Conservation (phyloP, 2,888 invertebrate genomes). For the Leucoma salicis region DNA sequence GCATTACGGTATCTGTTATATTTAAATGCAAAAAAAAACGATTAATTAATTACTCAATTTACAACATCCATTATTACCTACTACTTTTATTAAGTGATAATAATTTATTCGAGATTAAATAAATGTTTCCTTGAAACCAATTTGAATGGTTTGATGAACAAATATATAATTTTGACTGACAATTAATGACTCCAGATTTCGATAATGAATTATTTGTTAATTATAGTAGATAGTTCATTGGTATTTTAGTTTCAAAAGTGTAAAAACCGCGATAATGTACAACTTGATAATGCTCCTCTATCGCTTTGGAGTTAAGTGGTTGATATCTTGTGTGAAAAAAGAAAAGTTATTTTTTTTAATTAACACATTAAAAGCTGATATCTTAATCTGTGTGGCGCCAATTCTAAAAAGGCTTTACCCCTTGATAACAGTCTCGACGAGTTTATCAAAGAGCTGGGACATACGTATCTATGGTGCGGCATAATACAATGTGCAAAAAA, state of each 20-base stretch:
- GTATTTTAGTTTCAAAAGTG: conserved; percentile 62
- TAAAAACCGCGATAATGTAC: conserved; percentile 74
- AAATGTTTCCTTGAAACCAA: conserved; percentile 21
- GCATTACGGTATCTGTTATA: too few relatives aligned
- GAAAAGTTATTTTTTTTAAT: conserved; percentile 73
- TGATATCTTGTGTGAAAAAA: conserved; percentile 61
- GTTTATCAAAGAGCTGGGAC: conserved; percentile 67
- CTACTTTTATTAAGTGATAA: conserved; percentile 18
- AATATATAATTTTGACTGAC: conserved; percentile 32
- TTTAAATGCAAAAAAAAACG: too few relatives aligned
- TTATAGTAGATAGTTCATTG: conserved; percentile 37
- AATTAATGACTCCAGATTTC: conserved; percentile 27
- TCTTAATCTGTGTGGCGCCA: conserved; percentile 80
- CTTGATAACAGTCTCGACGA: conserved; percentile 69
- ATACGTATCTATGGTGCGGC: conserved; percentile 55
- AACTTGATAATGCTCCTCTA: conserved; percentile 45
- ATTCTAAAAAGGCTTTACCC: conserved; percentile 69
- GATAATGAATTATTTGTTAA: conserved; percentile 27
- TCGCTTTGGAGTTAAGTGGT: conserved; percentile 69
- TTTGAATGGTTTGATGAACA: conserved; percentile 22
- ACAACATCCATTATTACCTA: conserved; percentile 20
- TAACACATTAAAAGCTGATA: conserved; percentile 76
- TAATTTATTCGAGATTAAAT: conserved; percentile 21
- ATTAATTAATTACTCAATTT: conserved; percentile 17
- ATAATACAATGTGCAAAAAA: conserved; percentile 72